phyloP scores from a whole-genome alignment of 2,113 vertebrate species.

The Echinops telfairi region DNA sequence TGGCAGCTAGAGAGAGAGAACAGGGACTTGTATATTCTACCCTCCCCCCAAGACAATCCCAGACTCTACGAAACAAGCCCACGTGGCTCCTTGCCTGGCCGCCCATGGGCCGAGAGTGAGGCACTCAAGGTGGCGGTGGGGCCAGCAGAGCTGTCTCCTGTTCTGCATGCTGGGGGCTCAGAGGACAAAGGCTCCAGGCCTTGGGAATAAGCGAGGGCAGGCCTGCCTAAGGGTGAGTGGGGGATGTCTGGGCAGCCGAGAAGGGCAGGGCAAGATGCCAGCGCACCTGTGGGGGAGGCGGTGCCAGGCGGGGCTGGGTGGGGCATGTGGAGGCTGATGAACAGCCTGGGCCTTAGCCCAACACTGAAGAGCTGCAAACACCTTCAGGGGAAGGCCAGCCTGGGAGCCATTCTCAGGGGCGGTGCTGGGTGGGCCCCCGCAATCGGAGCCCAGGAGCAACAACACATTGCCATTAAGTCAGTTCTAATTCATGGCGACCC shows the following conservation, averaged over 20 bases:
- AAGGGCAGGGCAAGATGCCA: not conserved
- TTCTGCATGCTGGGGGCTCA: not conserved
- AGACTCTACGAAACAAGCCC: not conserved
- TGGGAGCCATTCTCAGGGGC: not conserved
- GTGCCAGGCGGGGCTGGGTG: not conserved
- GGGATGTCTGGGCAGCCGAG: not conserved
- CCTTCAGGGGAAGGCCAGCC: not conserved
- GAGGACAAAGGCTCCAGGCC: not conserved
- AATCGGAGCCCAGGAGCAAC: not conserved
- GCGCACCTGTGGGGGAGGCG: not conserved
- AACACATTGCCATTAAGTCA: no score
- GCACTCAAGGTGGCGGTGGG: not conserved
- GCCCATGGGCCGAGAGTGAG: not conserved
- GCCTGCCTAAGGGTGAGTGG: not conserved
- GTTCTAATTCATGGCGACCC: no score
- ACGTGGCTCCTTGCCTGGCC: not conserved
- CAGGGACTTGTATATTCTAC: not conserved
- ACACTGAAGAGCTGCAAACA: not conserved
- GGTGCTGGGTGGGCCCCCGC: no score
- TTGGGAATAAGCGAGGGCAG: not conserved
- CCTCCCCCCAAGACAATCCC: not conserved
- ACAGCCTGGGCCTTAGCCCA: not conserved
- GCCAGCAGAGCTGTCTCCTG: not conserved
- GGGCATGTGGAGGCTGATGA: not conserved
- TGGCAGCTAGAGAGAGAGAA: not conserved